Conservation (phyloP, 2,797 vertebrate genomes). For the Triplophysa bombifrons region DNA sequence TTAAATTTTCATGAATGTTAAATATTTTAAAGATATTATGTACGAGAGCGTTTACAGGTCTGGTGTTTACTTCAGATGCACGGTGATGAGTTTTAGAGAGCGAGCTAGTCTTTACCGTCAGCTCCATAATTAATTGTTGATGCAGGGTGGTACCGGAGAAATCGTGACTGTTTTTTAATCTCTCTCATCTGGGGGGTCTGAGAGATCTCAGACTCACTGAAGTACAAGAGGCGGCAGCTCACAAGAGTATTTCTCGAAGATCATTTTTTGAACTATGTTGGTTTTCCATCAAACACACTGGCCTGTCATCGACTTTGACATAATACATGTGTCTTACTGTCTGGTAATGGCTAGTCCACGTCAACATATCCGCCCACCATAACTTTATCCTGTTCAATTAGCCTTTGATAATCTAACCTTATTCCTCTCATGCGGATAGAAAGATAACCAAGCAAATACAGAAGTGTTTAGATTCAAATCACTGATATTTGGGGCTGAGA, state of each 20-base stretch:
- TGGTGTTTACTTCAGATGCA: slow-evolving; percentile 19
- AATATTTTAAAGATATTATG: slow-evolving; percentile 30
- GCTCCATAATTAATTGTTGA: slow-evolving; percentile 58
- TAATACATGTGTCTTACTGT: not conserved
- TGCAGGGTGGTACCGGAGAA: slow-evolving; percentile 50
- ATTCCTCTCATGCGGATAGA: not conserved
- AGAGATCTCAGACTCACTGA: slow-evolving; percentile 50
- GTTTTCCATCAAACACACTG: slow-evolving; percentile 29
- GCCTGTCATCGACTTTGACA: slow-evolving; percentile 11
- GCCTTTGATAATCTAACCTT: not conserved
- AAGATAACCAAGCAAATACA: not conserved
- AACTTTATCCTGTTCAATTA: slow-evolving; percentile 2
- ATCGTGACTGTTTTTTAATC: slow-evolving; percentile 57
- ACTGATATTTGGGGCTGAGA: not conserved
- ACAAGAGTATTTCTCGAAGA: slow-evolving; percentile 51
- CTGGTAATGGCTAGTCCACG: not conserved
- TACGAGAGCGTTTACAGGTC: slow-evolving; percentile 28
- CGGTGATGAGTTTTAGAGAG: slow-evolving; percentile 30
- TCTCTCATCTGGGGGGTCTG: slow-evolving; percentile 53
- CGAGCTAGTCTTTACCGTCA: slow-evolving; percentile 40
- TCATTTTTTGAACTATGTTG: slow-evolving; percentile 35
- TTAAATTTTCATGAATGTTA: slow-evolving; percentile 34
- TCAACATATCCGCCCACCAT: not conserved
- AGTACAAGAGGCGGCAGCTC: slow-evolving; percentile 43
- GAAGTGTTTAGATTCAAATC: not conserved